Evolutionary conservation across 2,888 invertebrate species (phyloP).

Genomic region (Aricia artaxerxes): DNA sequence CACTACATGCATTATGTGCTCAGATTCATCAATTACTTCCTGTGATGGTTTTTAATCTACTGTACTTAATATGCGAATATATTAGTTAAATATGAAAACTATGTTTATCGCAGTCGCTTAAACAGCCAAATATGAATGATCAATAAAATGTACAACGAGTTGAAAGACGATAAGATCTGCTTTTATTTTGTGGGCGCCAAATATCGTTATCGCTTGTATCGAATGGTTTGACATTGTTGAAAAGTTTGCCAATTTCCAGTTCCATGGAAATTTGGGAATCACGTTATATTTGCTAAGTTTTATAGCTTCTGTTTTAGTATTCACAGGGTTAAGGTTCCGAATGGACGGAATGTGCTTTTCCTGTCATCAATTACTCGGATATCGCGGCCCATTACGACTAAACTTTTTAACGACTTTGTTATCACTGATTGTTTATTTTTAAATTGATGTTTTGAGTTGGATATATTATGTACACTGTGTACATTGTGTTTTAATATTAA

Average conservation of each 20-base stretch:
- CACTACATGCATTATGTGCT: too few species aligned
- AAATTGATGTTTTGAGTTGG: too few species aligned
- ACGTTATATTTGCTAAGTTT: not conserved
- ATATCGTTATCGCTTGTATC: not conserved
- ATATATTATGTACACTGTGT: too few species aligned
- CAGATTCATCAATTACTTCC: too few species aligned
- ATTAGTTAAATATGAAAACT: too few species aligned
- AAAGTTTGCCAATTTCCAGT: not conserved
- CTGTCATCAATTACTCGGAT: not conserved
- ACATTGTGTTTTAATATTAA: too few species aligned
- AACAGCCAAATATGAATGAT: not conserved
- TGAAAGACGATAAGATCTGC: not conserved
- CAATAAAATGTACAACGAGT: not conserved
- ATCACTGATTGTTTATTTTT: not conserved
- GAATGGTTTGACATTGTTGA: not conserved
- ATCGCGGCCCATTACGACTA: not conserved
- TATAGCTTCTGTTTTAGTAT: not conserved
- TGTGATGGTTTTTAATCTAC: not conserved
- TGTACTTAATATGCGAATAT: too few species aligned
- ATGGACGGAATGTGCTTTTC: not conserved
- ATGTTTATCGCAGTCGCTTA: not conserved
- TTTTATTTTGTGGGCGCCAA: not conserved
- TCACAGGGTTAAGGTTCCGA: not conserved
- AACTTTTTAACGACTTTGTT: not conserved
- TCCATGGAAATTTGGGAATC: not conserved